These are phyloP conservation scores for Semicossyphus pulcher DNA, from an alignment of 2,113 vertebrate genomes.

Conservation along the genomic window DNA sequence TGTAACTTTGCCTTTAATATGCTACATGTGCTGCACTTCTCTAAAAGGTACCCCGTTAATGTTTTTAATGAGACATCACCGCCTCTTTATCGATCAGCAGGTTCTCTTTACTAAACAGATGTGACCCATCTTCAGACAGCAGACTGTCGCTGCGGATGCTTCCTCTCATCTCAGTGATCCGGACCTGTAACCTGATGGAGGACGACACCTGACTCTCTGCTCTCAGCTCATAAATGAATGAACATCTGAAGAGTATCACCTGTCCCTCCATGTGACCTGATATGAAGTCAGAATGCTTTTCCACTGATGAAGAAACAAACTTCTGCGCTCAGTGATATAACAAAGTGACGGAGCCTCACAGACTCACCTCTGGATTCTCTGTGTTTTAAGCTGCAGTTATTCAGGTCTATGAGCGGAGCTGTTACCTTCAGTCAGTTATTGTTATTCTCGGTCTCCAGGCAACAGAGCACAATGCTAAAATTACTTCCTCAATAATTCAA, in stretches of 20 bases:
- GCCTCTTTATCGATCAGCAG: not conserved
- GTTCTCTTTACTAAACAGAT: not conserved
- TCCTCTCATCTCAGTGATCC: conserved; percentile 54
- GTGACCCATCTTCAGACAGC: too few relatives aligned
- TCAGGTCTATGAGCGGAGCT: not conserved
- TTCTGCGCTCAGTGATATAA: conserved; percentile 24
- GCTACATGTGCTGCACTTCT: too few relatives aligned
- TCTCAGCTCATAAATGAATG: conserved; percentile 75
- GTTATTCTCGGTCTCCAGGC: conserved; percentile 18
- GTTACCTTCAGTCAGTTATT: not conserved
- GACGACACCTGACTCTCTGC: conserved; percentile 68
- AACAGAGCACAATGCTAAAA: conserved; percentile 25
- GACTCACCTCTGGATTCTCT: not conserved
- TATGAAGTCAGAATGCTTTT: conserved; percentile 55
- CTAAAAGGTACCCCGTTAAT: too few relatives aligned
- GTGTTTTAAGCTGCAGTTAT: not conserved
- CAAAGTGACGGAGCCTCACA: too few relatives aligned
- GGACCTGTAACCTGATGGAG: conserved; percentile 47
- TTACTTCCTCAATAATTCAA: conserved; percentile 35
- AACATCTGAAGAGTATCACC: conserved; percentile 68
- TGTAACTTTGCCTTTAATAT: too few relatives aligned
- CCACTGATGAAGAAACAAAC: conserved; percentile 33
- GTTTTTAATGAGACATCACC: not conserved
- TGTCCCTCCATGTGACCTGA: conserved; percentile 71
- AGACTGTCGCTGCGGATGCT: not conserved